Conservation (phyloP, 1,140 invertebrate genomes). For the Pseudomyrmex concolor region DNA sequence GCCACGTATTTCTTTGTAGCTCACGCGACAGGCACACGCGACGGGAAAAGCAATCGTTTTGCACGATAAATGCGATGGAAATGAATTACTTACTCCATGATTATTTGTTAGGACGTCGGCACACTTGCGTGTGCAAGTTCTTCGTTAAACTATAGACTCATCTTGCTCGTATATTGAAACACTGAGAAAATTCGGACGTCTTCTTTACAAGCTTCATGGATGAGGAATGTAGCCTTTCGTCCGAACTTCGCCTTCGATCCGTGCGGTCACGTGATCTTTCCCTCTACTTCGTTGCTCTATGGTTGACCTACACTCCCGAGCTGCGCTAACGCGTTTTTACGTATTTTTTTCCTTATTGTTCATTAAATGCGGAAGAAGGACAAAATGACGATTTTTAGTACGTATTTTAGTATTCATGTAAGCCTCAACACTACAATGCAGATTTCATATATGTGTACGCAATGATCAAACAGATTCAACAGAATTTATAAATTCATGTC, state of each 20-base stretch:
- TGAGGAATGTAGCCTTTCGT: conserved; percentile 46
- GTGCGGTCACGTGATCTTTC: conserved; percentile 60
- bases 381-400: too few relatives aligned
- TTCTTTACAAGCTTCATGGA: conserved; percentile 60
- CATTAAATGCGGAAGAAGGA: too few relatives aligned
- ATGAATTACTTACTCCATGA: conserved; percentile 80
- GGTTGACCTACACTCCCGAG: too few relatives aligned
- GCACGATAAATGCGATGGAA: not conserved
- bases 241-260: conserved; percentile 52
- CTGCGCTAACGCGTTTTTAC: too few relatives aligned
- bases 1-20: conserved; percentile 41
- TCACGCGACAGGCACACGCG: not conserved
- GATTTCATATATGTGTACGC: too few relatives aligned
- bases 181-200: conserved; percentile 49
- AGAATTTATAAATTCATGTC: too few relatives aligned
- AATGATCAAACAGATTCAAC: too few relatives aligned
- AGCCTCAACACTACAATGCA: too few relatives aligned
- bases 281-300: not conserved
- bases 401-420: too few relatives aligned
- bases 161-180: conserved; percentile 72
- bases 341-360: too few relatives aligned
- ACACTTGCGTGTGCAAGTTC: conserved; percentile 83
- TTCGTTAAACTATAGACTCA: conserved; percentile 79
- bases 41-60: not conserved
- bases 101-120: conserved; percentile 75